Percentiles rank a stretch among this genome's conserved stretches.
phyloP scores from a whole-genome alignment of 2,113 vertebrate species.

The Pseudopodoces humilis region DNA sequence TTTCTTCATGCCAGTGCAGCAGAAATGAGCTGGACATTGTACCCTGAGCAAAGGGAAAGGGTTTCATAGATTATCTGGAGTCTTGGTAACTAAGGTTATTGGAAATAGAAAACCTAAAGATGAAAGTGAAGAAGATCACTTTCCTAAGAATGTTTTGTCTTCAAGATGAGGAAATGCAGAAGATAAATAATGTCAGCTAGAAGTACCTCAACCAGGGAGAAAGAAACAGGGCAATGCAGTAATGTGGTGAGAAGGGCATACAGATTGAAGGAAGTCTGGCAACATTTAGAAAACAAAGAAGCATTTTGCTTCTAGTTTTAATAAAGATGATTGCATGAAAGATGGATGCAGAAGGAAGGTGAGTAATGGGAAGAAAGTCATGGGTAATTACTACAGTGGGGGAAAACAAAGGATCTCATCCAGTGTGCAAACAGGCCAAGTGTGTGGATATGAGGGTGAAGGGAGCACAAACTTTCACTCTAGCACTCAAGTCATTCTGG shows the following conservation, averaged over 20 bases:
- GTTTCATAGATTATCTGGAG: not conserved
- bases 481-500: not conserved
- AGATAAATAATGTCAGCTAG: not conserved
- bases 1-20: not conserved
- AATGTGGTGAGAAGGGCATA: not conserved
- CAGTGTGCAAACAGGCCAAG: not conserved
- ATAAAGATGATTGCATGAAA: not conserved
- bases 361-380: not conserved
- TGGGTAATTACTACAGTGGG: not conserved
- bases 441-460: not conserved
- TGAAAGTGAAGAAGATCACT: not conserved
- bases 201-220: not conserved
- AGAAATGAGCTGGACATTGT: not conserved
- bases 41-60: not conserved
- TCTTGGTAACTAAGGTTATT: not conserved
- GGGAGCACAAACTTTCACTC: not conserved
- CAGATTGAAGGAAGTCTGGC: not conserved
- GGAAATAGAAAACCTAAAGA: not conserved
- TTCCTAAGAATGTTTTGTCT: not conserved
- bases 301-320: not conserved
- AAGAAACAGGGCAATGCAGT: not conserved
- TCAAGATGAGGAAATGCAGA: not conserved
- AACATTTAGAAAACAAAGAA: not conserved
- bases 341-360: not conserved
- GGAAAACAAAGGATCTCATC: fast-evolving